Evolutionary conservation across 2,888 invertebrate species (phyloP).

Genomic region (Crossocerus cetratus): DNA sequence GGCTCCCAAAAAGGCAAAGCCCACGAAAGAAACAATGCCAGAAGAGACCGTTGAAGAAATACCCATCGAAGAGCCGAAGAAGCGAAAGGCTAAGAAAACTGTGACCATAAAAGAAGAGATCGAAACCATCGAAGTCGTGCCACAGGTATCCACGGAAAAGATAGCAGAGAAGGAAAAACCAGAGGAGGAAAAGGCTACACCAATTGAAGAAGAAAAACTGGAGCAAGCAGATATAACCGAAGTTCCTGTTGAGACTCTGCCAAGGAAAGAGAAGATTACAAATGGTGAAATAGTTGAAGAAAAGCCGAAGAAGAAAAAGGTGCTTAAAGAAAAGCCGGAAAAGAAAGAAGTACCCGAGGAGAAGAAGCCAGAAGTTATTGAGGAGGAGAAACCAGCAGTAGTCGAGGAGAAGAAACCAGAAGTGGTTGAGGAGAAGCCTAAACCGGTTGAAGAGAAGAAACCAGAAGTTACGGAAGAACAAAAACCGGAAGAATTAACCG

Average conservation of each 20-base stretch:
- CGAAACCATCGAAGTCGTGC: constrained; percentile 47
- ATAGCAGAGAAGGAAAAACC: constrained; percentile 42
- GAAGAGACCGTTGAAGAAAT: constrained; percentile 59
- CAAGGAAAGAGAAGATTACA: constrained; percentile 49
- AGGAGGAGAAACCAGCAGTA: constrained; percentile 6
- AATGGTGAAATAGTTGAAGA: constrained; percentile 34
- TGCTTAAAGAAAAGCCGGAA: constrained; percentile 5
- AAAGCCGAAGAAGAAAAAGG: constrained; percentile 11
- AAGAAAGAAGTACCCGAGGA: neutral
- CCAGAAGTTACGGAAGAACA: constrained; percentile 57
- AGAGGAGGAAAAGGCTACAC: constrained; percentile 50
- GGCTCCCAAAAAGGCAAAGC: constrained; percentile 49
- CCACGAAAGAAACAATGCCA: constrained; percentile 54
- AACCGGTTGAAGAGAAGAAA: constrained; percentile 56
- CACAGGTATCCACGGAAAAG: constrained; percentile 46
- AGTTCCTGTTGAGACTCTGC: constrained; percentile 67
- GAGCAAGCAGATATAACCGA: constrained; percentile 66
- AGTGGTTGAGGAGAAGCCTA: constrained; percentile 32
- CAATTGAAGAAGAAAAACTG: constrained; percentile 66
- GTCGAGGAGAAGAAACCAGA: constrained; percentile 41
- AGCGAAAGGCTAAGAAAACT: constrained; percentile 45
- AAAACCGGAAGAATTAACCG: constrained; percentile 44
- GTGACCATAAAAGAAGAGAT: constrained; percentile 54
- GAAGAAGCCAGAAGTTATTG: neutral
- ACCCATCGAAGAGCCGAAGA: constrained; percentile 49